Percentiles rank a stretch among this genome's conserved stretches.
phyloP scores from a whole-genome alignment of 2,113 vertebrate genomes.

The Protobothrops flavoviridis region DNA sequence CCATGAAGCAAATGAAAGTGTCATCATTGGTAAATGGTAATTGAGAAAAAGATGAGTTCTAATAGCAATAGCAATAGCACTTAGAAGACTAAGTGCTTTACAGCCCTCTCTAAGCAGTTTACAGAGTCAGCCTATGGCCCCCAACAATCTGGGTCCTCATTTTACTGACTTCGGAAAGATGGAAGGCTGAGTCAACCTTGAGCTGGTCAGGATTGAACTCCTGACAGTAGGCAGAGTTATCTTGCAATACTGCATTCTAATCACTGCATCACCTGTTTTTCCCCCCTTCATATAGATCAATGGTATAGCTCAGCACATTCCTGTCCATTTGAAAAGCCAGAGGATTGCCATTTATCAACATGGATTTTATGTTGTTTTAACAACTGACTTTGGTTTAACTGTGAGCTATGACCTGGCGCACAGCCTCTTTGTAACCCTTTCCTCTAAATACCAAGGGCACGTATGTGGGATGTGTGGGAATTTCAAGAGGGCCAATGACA shows the following conservation, averaged over 20 bases:
- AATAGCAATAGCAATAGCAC: neutral
- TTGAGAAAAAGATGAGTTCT: neutral
- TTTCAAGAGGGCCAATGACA: slow-evolving; percentile 56
- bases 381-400: slow-evolving; percentile 55
- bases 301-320: slow-evolving; percentile 47
- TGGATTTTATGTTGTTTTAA: slow-evolving; percentile 41
- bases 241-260: neutral
- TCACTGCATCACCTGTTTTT: neutral
- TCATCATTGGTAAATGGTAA: neutral
- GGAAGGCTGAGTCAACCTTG: neutral
- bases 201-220: neutral
- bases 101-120: neutral
- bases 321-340: slow-evolving; percentile 22
- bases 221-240: neutral
- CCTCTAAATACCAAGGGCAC: slow-evolving; percentile 22
- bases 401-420: slow-evolving; percentile 59
- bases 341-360: slow-evolving; percentile 39
- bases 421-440: slow-evolving; percentile 55
- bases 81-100: neutral
- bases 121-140: neutral
- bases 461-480: slow-evolving; percentile 74
- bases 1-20: neutral
- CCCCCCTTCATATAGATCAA: slow-evolving; percentile 42
- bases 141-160: neutral
- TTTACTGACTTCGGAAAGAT: neutral